Evolutionary conservation across 2,113 vertebrate genomes (phyloP).

Genomic region (Empidonax alnorum): DNA sequence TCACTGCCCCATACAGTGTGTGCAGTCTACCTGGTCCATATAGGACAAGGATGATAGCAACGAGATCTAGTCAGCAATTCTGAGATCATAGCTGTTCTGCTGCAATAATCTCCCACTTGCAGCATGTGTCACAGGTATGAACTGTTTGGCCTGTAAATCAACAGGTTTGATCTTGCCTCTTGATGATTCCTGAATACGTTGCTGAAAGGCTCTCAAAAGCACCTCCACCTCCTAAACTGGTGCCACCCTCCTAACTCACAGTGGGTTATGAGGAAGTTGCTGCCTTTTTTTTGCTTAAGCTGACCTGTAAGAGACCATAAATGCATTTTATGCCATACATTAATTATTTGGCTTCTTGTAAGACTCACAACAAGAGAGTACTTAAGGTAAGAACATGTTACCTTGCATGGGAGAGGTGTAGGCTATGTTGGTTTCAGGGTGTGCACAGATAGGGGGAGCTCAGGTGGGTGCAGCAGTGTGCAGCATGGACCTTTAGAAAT

Average conservation of each 20-base stretch:
- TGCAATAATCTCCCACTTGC: not conserved
- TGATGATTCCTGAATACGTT: conserved; percentile 53
- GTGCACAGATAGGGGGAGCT: not conserved
- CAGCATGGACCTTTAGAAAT: not conserved
- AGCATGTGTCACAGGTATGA: conserved; percentile 37
- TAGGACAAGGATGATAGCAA: not conserved
- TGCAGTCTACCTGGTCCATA: not conserved
- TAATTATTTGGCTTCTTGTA: not conserved
- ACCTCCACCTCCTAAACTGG: not conserved
- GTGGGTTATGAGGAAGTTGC: conserved; percentile 50
- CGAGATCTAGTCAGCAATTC: not conserved
- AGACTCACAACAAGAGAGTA: not conserved
- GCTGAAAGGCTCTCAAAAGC: conserved; percentile 46
- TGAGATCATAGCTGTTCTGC: not conserved
- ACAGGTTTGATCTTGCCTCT: conserved; percentile 69
- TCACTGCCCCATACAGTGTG: not conserved
- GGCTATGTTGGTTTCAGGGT: not conserved
- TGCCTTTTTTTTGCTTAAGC: conserved; percentile 23
- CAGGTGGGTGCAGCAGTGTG: not conserved
- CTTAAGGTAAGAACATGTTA: not conserved
- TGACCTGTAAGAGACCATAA: not conserved
- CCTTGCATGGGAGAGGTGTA: not conserved
- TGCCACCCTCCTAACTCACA: conserved; percentile 56
- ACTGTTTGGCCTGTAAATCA: conserved; percentile 45
- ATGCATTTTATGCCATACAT: not conserved